These are phyloP conservation scores for Adelges cooleyi DNA, from an alignment of 1,140 invertebrate genomes.

Conservation along the genomic window DNA sequence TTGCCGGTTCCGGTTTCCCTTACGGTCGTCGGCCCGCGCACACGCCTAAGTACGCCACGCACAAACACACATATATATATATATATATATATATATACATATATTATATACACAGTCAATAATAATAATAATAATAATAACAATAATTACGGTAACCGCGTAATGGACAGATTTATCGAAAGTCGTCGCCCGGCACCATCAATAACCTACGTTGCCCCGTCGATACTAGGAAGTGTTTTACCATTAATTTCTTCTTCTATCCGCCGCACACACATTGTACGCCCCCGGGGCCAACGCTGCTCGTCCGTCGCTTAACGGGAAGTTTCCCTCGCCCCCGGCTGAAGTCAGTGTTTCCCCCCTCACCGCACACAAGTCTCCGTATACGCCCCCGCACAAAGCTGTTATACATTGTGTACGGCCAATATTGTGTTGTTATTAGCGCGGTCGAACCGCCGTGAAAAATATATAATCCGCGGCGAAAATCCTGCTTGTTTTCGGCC, in stretches of 20 bases:
- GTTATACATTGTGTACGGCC: background rate
- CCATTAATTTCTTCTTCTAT: background rate
- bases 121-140: constrained; percentile 4
- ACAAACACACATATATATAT: no score
- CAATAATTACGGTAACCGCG: constrained; percentile 17
- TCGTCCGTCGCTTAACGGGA: no score
- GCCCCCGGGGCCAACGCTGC: no score
- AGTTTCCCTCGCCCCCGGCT: no score
- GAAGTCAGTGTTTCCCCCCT: no score
- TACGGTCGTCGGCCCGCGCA: no score
- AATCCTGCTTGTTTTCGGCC: constrained; percentile 18
- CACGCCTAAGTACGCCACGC: no score
- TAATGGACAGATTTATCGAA: constrained; percentile 22
- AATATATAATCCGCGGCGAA: background rate
- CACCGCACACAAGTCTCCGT: background rate
- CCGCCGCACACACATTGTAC: background rate
- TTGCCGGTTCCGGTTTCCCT: constrained; percentile 12
- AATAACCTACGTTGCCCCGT: constrained; percentile 11
- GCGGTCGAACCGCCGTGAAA: background rate
- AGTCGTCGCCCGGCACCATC: background rate
- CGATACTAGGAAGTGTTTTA: constrained; percentile 25
- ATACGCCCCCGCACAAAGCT: background rate
- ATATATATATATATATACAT: no score
- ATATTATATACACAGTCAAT: no score
- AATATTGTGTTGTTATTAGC: background rate